Percentiles rank a stretch among this genome's conserved stretches.
These are phyloP conservation scores for Eciton burchellii DNA, from an alignment of 1,140 invertebrate species.

Conservation along the genomic window DNA sequence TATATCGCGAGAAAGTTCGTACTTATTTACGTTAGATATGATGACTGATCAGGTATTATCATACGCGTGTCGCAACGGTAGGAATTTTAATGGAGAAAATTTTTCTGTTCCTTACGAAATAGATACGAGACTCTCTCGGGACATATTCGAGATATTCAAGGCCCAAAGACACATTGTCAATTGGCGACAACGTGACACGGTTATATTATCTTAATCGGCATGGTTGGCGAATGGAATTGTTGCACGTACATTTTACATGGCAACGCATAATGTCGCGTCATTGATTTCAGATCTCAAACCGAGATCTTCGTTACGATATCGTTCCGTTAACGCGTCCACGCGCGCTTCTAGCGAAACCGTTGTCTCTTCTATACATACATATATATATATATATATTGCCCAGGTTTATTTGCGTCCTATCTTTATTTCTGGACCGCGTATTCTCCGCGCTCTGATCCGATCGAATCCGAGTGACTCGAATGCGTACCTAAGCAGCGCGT, in stretches of 20 bases:
- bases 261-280: background rate
- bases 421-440: background rate
- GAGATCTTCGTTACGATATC: background rate
- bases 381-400: too few relatives aligned
- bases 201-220: background rate
- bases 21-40: background rate
- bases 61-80: too few relatives aligned
- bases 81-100: background rate
- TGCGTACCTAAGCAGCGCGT: too few relatives aligned
- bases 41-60: background rate
- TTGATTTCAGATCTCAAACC: background rate
- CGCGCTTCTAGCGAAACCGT: background rate
- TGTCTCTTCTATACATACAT: background rate
- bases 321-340: background rate
- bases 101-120: background rate
- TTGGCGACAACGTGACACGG: background rate
- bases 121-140: background rate
- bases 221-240: background rate
- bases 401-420: background rate
- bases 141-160: constrained; percentile 16
- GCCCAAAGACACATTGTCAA: background rate
- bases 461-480: too few relatives aligned
- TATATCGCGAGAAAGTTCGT: background rate
- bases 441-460: too few relatives aligned
- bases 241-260: background rate